Evolutionary conservation across 1,140 invertebrate genomes (phyloP).

Genomic region (Hycleus cichorii): DNA sequence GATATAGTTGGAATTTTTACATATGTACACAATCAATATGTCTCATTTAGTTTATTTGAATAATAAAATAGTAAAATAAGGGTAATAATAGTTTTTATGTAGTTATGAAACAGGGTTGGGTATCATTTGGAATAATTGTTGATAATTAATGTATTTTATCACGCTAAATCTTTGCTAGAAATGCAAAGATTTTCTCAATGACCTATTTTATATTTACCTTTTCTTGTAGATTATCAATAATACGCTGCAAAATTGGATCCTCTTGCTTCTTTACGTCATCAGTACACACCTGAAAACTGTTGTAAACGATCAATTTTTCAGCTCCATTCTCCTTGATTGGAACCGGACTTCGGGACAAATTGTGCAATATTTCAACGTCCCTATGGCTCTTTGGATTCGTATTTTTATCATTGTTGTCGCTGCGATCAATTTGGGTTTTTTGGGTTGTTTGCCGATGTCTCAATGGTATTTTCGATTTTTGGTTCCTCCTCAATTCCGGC

Average conservation of each 20-base stretch:
- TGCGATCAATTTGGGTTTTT: neutral
- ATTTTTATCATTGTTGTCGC: conserved; percentile 27
- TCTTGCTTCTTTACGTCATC: conserved; percentile 3
- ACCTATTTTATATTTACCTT: too few species aligned
- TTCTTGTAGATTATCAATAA: too few species aligned
- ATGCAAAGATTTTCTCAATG: too few species aligned
- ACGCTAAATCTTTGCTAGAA: too few species aligned
- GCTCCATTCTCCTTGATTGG: neutral
- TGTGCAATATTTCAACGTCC: conserved; percentile 55
- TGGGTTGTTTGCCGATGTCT: neutral
- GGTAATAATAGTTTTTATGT: too few species aligned
- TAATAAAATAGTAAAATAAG: too few species aligned
- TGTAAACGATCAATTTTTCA: conserved; percentile 6
- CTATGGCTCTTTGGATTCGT: conserved; percentile 45
- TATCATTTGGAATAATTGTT: too few species aligned
- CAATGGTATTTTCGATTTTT: conserved; percentile 4
- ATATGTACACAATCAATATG: too few species aligned
- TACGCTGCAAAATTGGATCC: neutral
- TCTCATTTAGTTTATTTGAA: too few species aligned
- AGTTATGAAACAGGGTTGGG: too few species aligned
- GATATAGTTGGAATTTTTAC: too few species aligned
- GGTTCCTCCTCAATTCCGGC: conserved; percentile 1
- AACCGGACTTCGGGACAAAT: conserved; percentile 42
- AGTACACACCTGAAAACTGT: conserved; percentile 21
- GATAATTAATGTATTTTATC: too few species aligned